Evolutionary conservation across 1,140 invertebrate genomes (phyloP).

Genomic region (Copidosoma floridanum): DNA sequence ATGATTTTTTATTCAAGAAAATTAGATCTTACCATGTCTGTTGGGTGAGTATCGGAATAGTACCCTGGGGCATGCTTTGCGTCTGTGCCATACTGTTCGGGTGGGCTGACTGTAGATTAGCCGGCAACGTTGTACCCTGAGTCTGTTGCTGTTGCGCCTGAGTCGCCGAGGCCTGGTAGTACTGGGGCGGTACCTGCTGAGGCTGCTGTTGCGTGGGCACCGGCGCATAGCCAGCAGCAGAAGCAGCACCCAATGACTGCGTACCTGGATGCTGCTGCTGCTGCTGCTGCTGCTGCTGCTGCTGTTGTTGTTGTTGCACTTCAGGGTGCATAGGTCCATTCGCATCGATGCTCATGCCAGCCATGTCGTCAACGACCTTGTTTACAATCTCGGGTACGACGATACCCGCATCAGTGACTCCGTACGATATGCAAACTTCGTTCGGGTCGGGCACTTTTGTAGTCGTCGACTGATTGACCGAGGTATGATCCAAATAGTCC

Average conservation of each 20-base stretch:
- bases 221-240: conserved; percentile 44
- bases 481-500: conserved; percentile 89
- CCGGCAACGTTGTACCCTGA: conserved; percentile 60
- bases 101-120: conserved; percentile 59
- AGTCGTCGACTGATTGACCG: conserved; percentile 57
- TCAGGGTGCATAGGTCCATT: conserved; percentile 50
- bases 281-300: conserved; percentile 36
- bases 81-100: conserved; percentile 57
- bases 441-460: conserved; percentile 51
- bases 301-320: conserved; percentile 38
- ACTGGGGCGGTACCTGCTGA: too few relatives aligned
- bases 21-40: conserved; percentile 8
- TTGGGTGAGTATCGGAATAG: conserved; percentile 61
- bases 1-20: too few relatives aligned
- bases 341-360: conserved; percentile 34
- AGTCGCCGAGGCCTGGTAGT: conserved; percentile 20
- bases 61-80: conserved; percentile 60
- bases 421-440: conserved; percentile 56
- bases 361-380: conserved; percentile 10
- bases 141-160: conserved; percentile 35
- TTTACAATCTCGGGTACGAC: conserved; percentile 42
- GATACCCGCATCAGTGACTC: conserved; percentile 50
- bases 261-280: conserved; percentile 37
- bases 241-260: conserved; percentile 40
- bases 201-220: conserved; percentile 29